Conservation (phyloP, 2,888 invertebrate genomes). For the Bhutanitis thaidina region DNA sequence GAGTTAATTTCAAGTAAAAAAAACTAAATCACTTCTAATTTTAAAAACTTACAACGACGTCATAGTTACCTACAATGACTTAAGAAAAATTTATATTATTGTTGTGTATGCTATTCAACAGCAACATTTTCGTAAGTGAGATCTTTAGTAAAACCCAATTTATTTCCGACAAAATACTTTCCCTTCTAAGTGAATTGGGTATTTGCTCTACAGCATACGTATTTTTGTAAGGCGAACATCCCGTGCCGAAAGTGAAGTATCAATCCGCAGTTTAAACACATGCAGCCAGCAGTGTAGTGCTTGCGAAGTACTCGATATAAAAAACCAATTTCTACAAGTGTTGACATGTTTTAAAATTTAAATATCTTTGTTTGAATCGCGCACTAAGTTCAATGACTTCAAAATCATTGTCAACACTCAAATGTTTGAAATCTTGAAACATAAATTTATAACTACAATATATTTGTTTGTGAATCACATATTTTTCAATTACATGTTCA, state of each 20-base stretch:
- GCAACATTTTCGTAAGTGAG: no score
- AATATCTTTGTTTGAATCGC: not conserved
- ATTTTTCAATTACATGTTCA: no score
- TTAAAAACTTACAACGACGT: no score
- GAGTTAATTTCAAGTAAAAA: no score
- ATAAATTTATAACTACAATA: no score
- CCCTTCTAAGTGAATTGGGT: constrained; percentile 11
- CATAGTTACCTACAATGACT: no score
- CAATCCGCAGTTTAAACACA: constrained; percentile 16
- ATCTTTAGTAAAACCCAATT: constrained; percentile 10
- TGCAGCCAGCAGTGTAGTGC: constrained; percentile 12
- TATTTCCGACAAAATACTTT: constrained; percentile 14
- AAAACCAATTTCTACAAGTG: constrained; percentile 16
- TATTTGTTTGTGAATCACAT: no score
- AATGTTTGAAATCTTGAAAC: not conserved
- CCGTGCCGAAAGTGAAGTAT: constrained; percentile 16
- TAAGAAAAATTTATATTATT: no score
- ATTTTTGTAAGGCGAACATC: constrained; percentile 9
- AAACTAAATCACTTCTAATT: no score
- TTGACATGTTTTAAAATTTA: constrained; percentile 14
- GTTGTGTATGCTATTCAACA: no score
- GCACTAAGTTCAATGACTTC: not conserved
- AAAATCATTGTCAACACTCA: not conserved
- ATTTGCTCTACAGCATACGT: constrained; percentile 15
- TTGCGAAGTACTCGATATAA: constrained; percentile 19